Conservation (phyloP, 2,113 vertebrate genomes). For the Notiomystis cincta region DNA sequence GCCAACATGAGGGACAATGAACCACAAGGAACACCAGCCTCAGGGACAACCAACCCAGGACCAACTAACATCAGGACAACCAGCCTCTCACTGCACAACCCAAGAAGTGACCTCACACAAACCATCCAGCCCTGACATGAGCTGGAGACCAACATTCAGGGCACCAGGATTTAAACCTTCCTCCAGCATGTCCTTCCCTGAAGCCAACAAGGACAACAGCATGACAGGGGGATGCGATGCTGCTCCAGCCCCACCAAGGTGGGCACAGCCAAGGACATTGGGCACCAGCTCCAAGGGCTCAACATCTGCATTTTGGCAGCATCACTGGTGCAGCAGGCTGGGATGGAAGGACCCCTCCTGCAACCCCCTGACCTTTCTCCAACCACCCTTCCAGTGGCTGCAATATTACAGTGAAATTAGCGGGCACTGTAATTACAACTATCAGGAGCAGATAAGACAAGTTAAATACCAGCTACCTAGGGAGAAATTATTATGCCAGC, state of each 20-base stretch:
- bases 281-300: fast-evolving
- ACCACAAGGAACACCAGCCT: too few species aligned
- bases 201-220: fast-evolving
- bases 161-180: not conserved
- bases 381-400: not conserved
- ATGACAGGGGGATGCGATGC: fast-evolving
- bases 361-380: not conserved
- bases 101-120: not conserved
- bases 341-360: not conserved
- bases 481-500: slow-evolving; percentile 71
- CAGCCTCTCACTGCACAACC: not conserved
- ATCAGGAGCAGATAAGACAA: slow-evolving; percentile 67
- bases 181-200: not conserved
- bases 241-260: not conserved
- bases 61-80: not conserved
- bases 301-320: not conserved
- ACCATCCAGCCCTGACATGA: not conserved
- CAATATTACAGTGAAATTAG: slow-evolving; percentile 36
- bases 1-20: not conserved
- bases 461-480: slow-evolving; percentile 75
- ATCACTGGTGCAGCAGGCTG: fast-evolving
- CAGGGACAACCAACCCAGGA: not conserved
- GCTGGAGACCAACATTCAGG: not conserved
- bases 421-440: slow-evolving; percentile 65
- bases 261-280: fast-evolving